phyloP scores from a whole-genome alignment of 2,888 invertebrate species.

The Trichopria drosophilae region DNA sequence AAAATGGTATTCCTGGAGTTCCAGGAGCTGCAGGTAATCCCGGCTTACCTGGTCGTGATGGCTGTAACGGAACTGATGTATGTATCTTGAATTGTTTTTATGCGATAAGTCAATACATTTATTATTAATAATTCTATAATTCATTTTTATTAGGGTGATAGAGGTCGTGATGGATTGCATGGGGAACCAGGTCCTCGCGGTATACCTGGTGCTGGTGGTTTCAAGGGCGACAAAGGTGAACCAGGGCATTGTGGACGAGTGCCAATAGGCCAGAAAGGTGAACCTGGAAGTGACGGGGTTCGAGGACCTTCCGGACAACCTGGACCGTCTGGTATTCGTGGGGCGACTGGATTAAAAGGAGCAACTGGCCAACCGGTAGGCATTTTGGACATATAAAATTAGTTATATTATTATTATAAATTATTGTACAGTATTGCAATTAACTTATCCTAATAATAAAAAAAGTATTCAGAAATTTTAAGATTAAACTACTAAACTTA shows the following conservation, averaged over 20 bases:
- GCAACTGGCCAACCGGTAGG: constrained; percentile 65
- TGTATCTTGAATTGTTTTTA: constrained; percentile 48
- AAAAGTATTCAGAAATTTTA: constrained; percentile 2
- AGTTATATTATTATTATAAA: not conserved
- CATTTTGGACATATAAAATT: constrained; percentile 14
- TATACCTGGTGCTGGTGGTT: constrained; percentile 67
- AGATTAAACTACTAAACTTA: constrained; percentile 5
- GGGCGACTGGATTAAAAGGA: constrained; percentile 66
- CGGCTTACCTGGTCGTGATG: constrained; percentile 87
- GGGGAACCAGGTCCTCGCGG: constrained; percentile 81
- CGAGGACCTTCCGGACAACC: constrained; percentile 68
- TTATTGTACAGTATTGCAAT: not conserved
- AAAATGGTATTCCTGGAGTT: constrained; percentile 72
- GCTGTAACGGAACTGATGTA: constrained; percentile 95
- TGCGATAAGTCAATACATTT: not conserved
- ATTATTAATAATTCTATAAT: constrained; percentile 11
- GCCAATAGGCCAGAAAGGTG: constrained; percentile 83
- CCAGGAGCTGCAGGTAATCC: constrained; percentile 70
- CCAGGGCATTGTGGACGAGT: constrained; percentile 72
- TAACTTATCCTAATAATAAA: not conserved
- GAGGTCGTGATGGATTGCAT: constrained; percentile 70
- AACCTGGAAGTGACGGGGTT: constrained; percentile 76
- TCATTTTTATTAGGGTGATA: constrained; percentile 65
- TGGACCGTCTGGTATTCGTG: constrained; percentile 67
- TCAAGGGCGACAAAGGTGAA: constrained; percentile 79